Base-by-base conservation (phyloP, 2,113 vertebrate species). In the Ranitomeya variabilis region DNA sequence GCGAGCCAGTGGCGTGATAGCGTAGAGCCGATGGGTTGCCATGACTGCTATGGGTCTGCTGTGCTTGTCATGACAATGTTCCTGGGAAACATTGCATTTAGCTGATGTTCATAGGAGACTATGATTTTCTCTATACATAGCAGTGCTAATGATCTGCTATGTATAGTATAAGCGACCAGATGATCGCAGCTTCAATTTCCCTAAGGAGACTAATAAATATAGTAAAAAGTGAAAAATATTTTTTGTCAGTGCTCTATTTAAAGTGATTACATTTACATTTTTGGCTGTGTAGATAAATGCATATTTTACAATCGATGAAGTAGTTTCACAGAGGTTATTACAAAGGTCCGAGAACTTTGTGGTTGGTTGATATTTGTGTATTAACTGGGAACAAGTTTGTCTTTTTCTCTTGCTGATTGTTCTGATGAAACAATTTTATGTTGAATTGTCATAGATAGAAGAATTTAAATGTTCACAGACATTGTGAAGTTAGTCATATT, bases 211-310 rank as follows among this genome's bases (percentile, higher is more conserved):
- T 45, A 45, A 45, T 45, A 45, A 45, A 45, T 73, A 14, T 23
- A 11, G 7, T 10, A 1, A 23, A 10, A n/a, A 23, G n/a, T 64
- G 19, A 64, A 5, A 64, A 64, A 64, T 21, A 9, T 64, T 6
- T 64, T 21, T 78, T 66, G 31, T 86, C 84, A 78, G 54, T 12
- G 23, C 78, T 78, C 31, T 78, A 85, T 23, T 51, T 31, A 31
- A 86, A 86, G 7, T 86, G 71, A 23, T 85, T 71, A 74, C 54
- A 45, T 86, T 79, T 62, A 66, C 14, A 73, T 76, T 86, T 86
- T 86, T 86, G 85, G 85, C 73, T 67, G 26, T 21, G 78, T 77
- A 54, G 19, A 66, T 79, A 85, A 66, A 51, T n/a, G 1, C 66
- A 15, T 52, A 55, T 80, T 80, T 80, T 87, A 26, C 18, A 37